Conservation (phyloP, 2,797 vertebrate species). For the Girardinus metallicus region DNA sequence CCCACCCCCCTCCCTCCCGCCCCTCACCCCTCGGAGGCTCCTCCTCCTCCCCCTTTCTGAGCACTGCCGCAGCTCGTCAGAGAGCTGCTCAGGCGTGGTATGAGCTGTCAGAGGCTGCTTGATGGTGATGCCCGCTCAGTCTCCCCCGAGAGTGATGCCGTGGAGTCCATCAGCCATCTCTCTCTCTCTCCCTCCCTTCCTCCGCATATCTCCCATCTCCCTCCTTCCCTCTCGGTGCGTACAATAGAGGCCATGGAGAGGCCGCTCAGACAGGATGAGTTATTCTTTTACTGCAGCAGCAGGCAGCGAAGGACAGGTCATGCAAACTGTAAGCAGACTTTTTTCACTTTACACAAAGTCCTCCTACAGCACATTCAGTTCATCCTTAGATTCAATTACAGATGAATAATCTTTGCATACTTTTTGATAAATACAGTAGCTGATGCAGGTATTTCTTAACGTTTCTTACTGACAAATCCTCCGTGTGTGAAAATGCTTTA, state of each 20-base stretch:
- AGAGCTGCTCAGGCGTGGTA: conserved; percentile 83
- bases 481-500: background rate
- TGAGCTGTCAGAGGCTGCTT: conserved; percentile 86
- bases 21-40: conserved; percentile 3
- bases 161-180: conserved; percentile 73
- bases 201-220: conserved; percentile 14
- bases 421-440: background rate
- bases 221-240: conserved; percentile 31
- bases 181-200: conserved; percentile 26
- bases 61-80: conserved; percentile 70
- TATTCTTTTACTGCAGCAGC: conserved; percentile 59
- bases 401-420: background rate
- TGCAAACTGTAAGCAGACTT: conserved; percentile 54
- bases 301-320: conserved; percentile 67
- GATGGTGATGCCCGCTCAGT: conserved; percentile 75
- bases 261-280: conserved; percentile 71
- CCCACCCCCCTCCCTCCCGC: conserved; percentile 16
- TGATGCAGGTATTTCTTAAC: background rate
- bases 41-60: conserved; percentile 10
- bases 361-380: conserved; percentile 1
- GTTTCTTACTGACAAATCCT: background rate
- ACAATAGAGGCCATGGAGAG: conserved; percentile 69
- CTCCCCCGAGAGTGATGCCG: conserved; percentile 72
- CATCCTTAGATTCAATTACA: background rate
- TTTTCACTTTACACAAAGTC: conserved; percentile 21